Percentiles rank a stretch among this genome's conserved stretches.
These are phyloP conservation scores for Eriocheir sinensis DNA, from an alignment of 1,140 invertebrate genomes.

Conservation along the genomic window DNA sequence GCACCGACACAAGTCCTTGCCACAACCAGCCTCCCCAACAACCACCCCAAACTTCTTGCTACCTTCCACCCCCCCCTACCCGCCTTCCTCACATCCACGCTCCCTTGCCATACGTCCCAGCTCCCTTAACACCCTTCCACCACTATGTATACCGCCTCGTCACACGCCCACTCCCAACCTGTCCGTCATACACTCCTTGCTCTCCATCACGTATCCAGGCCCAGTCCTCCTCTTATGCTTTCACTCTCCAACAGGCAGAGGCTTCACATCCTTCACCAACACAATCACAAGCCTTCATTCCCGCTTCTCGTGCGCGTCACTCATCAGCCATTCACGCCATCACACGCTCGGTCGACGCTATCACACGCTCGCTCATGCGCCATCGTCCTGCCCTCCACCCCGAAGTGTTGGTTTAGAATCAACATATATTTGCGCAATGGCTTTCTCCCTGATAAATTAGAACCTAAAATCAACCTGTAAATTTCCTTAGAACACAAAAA, in stretches of 20 bases:
- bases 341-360: not conserved
- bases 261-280: not conserved
- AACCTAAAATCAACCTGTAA: no score
- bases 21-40: no score
- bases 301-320: not conserved
- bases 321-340: not conserved
- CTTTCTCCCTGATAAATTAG: no score
- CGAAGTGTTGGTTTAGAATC: no score
- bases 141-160: no score
- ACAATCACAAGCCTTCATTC: not conserved
- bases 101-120: no score
- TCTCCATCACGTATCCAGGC: no score
- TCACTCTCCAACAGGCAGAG: not conserved
- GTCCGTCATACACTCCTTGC: not conserved
- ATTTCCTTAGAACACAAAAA: no score
- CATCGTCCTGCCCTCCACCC: not conserved
- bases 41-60: not conserved
- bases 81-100: not conserved
- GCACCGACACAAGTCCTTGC: not conserved
- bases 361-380: not conserved
- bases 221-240: not conserved
- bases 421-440: no score
- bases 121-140: no score
- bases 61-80: not conserved
- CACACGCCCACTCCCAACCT: not conserved